Evolutionary conservation across 2,888 invertebrate genomes (phyloP).

Genomic region (Dascillus cervinus): DNA sequence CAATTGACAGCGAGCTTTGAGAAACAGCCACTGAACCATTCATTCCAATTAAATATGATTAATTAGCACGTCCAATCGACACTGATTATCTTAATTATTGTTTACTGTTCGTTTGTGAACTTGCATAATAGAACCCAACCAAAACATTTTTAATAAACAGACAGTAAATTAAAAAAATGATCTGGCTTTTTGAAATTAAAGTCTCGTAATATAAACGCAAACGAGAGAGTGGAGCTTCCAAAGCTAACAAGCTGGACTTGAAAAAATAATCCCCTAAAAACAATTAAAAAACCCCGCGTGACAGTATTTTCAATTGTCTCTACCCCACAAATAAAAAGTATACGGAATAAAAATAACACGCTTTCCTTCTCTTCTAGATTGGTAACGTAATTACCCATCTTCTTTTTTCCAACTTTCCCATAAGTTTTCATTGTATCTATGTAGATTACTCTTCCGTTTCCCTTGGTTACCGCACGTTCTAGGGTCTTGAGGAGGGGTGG

Average conservation of each 20-base stretch:
- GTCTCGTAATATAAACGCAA: slow-evolving; percentile 14
- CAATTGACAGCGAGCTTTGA: no score
- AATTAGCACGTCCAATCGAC: no score
- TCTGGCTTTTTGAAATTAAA: no score
- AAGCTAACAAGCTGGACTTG: slow-evolving; percentile 19
- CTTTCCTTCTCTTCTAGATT: slow-evolving; percentile 10
- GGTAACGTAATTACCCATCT: no score
- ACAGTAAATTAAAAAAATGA: no score
- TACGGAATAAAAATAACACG: slow-evolving; percentile 15
- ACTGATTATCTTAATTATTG: no score
- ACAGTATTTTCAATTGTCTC: slow-evolving; percentile 20
- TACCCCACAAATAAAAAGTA: slow-evolving; percentile 11
- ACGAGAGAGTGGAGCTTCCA: slow-evolving; percentile 12
- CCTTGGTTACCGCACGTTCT: slow-evolving; percentile 26
- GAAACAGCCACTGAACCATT: no score
- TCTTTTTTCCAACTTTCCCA: no score
- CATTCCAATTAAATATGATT: no score
- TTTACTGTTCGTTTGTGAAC: no score
- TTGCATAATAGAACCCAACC: no score
- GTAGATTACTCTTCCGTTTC: slow-evolving; percentile 25
- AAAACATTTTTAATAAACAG: no score
- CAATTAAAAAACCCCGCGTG: slow-evolving; percentile 23
- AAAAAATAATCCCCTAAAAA: slow-evolving; percentile 23
- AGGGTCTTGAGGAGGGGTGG: slow-evolving; percentile 21
- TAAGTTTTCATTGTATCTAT: slow-evolving; percentile 20